Base-by-base conservation (phyloP, 2,797 vertebrate species). In the Gadopsis marmoratus region DNA sequence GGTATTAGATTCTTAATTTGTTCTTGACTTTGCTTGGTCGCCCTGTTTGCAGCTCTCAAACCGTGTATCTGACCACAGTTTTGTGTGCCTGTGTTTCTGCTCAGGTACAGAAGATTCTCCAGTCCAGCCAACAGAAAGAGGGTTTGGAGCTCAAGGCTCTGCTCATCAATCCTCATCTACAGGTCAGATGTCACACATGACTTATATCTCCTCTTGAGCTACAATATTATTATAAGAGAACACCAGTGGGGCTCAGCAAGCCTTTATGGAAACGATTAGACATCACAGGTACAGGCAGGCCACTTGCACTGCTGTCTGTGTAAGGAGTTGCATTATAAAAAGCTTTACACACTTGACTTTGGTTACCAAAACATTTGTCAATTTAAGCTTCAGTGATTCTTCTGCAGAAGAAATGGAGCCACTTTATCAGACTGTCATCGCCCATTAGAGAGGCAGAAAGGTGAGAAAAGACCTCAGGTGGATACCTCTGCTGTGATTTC, bases 41-140 rank as follows among this genome's bases (percentile, higher is more conserved):
- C 26, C 39, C 35, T 19, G 29, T 50, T 31, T 58, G n/a, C 43
- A 29, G 11, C 35, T 60, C 11, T 60, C 16, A 3, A 39, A 8
- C 26, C 35, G 29, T 72, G 71, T 41, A 51, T 59, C 48, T 79
- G 43, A 87, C 45, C 6, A 0, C 45, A 12, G 4, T 7, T n/a
- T 10, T 56, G 3, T 55, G 26, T 67, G 29, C 83, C 48, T 78
- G 63, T 86, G 64, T 86, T 67, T 83, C n/a, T 82, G 11, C 81
- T 48, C 91, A 99, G 98, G 98, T 99, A 26, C 97, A 97, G 86
- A 95, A 83, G 90, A 94, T 97, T 88, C 94, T 99, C 83, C 97
- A 96, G 91, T 94, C 96, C 78, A 95, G 94, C 85, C 96, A 97
- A 70, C 96, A 97, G 67, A 97, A 96, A 79, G 98, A 98, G 90